phyloP scores from a whole-genome alignment of 2,888 invertebrate genomes.

The Smittia sp. region DNA sequence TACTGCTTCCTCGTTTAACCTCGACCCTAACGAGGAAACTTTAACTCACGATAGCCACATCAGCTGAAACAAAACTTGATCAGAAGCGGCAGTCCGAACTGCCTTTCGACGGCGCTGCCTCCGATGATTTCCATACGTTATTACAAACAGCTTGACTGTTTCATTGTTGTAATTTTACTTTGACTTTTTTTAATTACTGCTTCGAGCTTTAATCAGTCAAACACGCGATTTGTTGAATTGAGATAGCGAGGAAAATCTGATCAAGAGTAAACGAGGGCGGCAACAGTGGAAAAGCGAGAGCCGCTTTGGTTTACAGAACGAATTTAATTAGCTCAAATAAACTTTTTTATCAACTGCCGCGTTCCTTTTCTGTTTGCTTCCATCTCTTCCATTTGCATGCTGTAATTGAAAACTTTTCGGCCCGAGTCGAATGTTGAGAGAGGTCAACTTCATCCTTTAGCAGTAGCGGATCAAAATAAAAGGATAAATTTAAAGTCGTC shows the following conservation, averaged over 20 bases:
- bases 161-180: neutral
- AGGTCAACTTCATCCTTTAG: too few relatives aligned
- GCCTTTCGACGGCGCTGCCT: neutral
- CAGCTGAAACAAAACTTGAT: neutral
- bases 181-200: slow-evolving; percentile 8
- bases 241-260: neutral
- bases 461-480: too few relatives aligned
- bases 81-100: too few relatives aligned
- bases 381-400: slow-evolving; percentile 8
- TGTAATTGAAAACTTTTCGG: slow-evolving; percentile 1
- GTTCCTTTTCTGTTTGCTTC: slow-evolving; percentile 15
- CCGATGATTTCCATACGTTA: neutral
- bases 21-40: neutral
- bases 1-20: neutral
- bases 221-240: slow-evolving; percentile 1
- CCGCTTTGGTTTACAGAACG: neutral
- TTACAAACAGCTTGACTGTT: slow-evolving; percentile 14
- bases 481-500: too few relatives aligned
- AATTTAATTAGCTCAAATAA: slow-evolving; percentile 1
- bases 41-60: neutral
- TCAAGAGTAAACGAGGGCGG: neutral
- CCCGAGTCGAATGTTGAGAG: too few relatives aligned
- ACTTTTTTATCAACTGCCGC: neutral
- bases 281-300: neutral
- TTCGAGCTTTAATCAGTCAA: neutral